Base-by-base conservation (phyloP, 2,888 invertebrate genomes). In the Lycia hirtaria region DNA sequence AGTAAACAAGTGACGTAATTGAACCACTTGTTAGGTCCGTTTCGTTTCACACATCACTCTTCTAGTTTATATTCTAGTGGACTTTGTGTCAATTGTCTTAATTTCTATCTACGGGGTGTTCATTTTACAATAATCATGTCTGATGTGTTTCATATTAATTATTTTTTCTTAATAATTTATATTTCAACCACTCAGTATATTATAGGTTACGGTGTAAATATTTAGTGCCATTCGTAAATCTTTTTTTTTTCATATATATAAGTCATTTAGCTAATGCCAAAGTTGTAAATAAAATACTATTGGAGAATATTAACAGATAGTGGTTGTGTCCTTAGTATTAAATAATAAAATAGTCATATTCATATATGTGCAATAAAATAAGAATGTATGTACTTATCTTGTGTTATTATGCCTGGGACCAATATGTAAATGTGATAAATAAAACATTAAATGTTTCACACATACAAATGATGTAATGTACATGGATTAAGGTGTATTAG, bases 191-290 rank as follows among this genome's bases (percentile, higher is more conserved):
- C 19, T 22, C 40, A 51, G 33, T 56, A 37, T 51, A 37, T 24
- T 35, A 5, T 56, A 61, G 59, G 59, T 57, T 56, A 58, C 60
- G 73, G 75, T 83, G 80, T 84, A 83, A 80, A 81, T 83, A 80
- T 67, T 71, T 80, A 84, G 86, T 86, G 86, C 86, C 86, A 86
- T 86, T 75, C 73, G 70, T 77, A 75, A 77, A 72, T 73, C 73
- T 67, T 65, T 67, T 65, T 37, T 33, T 37, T 67, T 69, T 65
- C 69, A 67, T 71, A 67, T 65, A 65, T 64, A 68, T 76, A 76
- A 68, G 71, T 65, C 45, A 63, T 53, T 81, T 82, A 88, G 87
- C 83, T 80, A 84, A 89, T 83, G 89, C 92, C 91, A 91, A 91
- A 91, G 91, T 85, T 91, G 87, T 90, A 87, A 76, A 81, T 83